A percentile compares a stretch with the other conserved stretches of the same genome.
Evolutionary conservation across 2,888 invertebrate genomes (phyloP).

Genomic region (Drosophila nr. fundita): DNA sequence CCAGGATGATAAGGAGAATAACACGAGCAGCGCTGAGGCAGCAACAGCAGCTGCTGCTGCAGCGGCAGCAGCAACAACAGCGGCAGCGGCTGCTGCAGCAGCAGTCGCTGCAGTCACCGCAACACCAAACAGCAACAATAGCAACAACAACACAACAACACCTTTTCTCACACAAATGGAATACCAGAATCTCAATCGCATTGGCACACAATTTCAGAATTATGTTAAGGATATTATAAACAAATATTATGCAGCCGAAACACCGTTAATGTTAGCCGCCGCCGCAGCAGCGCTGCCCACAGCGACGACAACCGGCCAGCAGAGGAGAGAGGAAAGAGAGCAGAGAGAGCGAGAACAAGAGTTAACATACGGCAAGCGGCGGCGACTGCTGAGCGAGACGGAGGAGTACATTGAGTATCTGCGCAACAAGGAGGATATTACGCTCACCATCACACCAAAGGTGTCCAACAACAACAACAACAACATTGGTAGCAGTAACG

Average conservation of each 20-base stretch:
- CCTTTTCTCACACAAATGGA: conserved; percentile 83
- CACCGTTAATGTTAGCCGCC: conserved; percentile 81
- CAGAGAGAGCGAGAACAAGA: conserved; percentile 38
- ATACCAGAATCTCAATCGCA: conserved; percentile 84
- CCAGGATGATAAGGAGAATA: conserved; percentile 71
- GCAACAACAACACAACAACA: conserved; percentile 46
- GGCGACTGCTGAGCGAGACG: conserved; percentile 82
- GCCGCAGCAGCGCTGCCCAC: conserved; percentile 71
- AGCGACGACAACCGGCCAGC: conserved; percentile 69
- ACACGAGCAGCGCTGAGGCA: conserved; percentile 53
- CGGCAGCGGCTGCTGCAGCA: conserved; percentile 39
- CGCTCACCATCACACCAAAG: conserved; percentile 84
- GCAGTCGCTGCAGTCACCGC: conserved; percentile 31
- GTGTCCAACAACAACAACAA: conserved; percentile 13
- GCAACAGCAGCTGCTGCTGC: conserved; percentile 29
- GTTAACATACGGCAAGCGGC: conserved; percentile 60
- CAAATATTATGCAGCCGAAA: conserved; percentile 84
- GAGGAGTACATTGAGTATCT: conserved; percentile 85
- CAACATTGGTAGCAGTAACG: conserved; percentile 15
- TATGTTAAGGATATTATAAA: conserved; percentile 85
- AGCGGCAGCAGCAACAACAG: conserved; percentile 30
- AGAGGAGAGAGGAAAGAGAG: conserved; percentile 42
- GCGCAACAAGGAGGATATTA: conserved; percentile 84
- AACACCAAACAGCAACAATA: conserved; percentile 49
- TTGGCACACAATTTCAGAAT: conserved; percentile 84